Evolutionary conservation across 2,888 invertebrate genomes (phyloP).

Genomic region (Danaus chrysippus): DNA sequence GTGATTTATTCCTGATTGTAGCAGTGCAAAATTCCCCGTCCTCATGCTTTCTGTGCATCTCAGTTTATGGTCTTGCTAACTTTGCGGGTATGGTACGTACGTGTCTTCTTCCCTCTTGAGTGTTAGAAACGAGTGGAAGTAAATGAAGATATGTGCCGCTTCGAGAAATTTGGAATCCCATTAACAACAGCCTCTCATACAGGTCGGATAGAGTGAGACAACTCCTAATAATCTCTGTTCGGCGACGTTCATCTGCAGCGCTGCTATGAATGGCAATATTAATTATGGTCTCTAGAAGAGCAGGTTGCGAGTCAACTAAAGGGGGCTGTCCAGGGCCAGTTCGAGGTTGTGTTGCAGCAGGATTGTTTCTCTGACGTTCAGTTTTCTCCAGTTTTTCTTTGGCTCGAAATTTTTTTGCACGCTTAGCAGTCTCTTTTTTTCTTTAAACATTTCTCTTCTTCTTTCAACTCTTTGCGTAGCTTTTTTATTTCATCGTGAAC

Average conservation of each 20-base stretch:
- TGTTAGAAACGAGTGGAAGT: constrained; percentile 21
- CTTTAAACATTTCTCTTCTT: constrained; percentile 29
- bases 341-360: too few relatives aligned
- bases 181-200: constrained; percentile 22
- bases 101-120: constrained; percentile 26
- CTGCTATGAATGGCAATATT: constrained; percentile 25
- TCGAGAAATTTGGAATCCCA: constrained; percentile 23
- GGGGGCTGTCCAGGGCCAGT: neutral
- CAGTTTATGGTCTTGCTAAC: constrained; percentile 25
- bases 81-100: constrained; percentile 24
- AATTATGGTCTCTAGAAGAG: constrained; percentile 16
- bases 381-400: constrained; percentile 26
- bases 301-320: constrained; percentile 9
- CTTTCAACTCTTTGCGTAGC: constrained; percentile 28
- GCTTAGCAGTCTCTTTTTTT: constrained; percentile 29
- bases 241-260: constrained; percentile 28
- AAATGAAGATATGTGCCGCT: constrained; percentile 25
- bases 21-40: constrained; percentile 24
- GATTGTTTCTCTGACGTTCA: constrained; percentile 17
- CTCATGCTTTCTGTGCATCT: constrained; percentile 19
- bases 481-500: constrained; percentile 28
- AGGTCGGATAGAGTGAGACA: constrained; percentile 26
- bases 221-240: constrained; percentile 26
- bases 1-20: constrained; percentile 20
- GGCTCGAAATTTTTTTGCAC: constrained; percentile 30